Evolutionary conservation across 2,888 invertebrate genomes (phyloP), one percentile per base, ranked within the genome.

Genomic region (Carpatolechia fugitivella): DNA sequence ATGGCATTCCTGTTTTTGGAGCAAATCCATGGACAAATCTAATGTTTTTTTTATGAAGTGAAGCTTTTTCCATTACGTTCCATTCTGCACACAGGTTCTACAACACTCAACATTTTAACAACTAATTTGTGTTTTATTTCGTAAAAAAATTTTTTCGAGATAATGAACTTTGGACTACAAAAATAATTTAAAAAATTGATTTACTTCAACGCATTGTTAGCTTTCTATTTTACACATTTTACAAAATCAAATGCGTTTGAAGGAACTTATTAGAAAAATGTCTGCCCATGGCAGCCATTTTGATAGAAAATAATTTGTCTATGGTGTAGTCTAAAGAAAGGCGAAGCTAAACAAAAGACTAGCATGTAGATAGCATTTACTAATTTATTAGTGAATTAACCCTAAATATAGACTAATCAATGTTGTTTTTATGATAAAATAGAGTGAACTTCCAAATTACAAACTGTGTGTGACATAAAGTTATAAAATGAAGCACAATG

Each of bases 261-360:
- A 56, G 77, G 67, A 74, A 60, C 59, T 66, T 62, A 56, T 29
- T 18, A 56, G 33, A 61, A 74, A 78, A 79, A 80, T 74, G 66
- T 78, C 65, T 71, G 76, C 68, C 80, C 80, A 82, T 82, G 85
- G 85, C 85, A 80, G 85, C 89, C 89, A 89, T 89, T 85, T 89
- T 88, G 50, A 84, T 84, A 87, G 85, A 88, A 68, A 72, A 61
- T 40, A 61, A 55, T 62, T 84, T 83, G 81, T 90, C 82, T 89
- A 85, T 90, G 88, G 77, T 74, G 60, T 60, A 69, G 79, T 72
- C 81, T 74, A 87, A 90, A 88, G 90, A 89, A 90, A 88, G 90
- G 89, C 80, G 90, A 90, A 90, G 90, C 90, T 90, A 90, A 90
- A 90, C 90, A 90, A 90, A 89, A 89, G 90, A 84, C 68, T 87